These are phyloP conservation scores for Bombus ignitus DNA, from an alignment of 1,140 invertebrate genomes.

Conservation along the genomic window DNA sequence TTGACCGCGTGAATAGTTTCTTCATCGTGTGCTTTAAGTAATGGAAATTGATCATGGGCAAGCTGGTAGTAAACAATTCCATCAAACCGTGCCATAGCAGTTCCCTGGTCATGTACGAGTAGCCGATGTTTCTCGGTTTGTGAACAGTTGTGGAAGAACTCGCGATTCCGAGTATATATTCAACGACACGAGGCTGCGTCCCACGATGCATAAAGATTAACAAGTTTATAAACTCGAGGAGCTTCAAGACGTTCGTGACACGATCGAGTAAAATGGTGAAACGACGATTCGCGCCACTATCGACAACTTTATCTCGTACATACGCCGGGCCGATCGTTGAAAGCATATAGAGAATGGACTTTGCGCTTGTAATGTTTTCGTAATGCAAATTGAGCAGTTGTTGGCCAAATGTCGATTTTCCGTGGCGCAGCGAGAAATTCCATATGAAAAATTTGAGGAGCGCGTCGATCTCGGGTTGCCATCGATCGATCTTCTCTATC, in stretches of 20 bases:
- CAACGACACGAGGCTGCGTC: slow-evolving; percentile 73
- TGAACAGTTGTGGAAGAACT: slow-evolving; percentile 69
- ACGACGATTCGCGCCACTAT: not conserved
- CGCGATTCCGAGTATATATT: slow-evolving; percentile 73
- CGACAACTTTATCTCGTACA: slow-evolving; percentile 65
- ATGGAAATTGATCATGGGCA: slow-evolving; percentile 79
- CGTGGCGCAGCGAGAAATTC: slow-evolving; percentile 75
- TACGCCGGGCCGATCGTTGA: slow-evolving; percentile 74
- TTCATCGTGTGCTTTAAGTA: slow-evolving; percentile 70
- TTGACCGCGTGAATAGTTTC: slow-evolving; percentile 60
- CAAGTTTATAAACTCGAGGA: slow-evolving; percentile 77
- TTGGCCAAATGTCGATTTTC: slow-evolving; percentile 79
- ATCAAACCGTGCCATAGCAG: slow-evolving; percentile 80
- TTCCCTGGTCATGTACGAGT: slow-evolving; percentile 81
- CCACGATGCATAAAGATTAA: slow-evolving; percentile 77
- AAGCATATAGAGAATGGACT: slow-evolving; percentile 74
- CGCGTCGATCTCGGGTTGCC: slow-evolving; percentile 77
- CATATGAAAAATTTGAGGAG: slow-evolving; percentile 75
- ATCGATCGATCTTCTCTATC: slow-evolving; percentile 71
- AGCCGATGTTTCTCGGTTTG: slow-evolving; percentile 77
- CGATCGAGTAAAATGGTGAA: slow-evolving; percentile 57
- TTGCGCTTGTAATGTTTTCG: slow-evolving; percentile 69
- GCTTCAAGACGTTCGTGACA: slow-evolving; percentile 39
- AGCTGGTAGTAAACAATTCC: slow-evolving; percentile 75
- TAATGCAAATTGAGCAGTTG: slow-evolving; percentile 78